Base-by-base conservation (phyloP, 2,113 vertebrate genomes). In the Terrapene triunguis region DNA sequence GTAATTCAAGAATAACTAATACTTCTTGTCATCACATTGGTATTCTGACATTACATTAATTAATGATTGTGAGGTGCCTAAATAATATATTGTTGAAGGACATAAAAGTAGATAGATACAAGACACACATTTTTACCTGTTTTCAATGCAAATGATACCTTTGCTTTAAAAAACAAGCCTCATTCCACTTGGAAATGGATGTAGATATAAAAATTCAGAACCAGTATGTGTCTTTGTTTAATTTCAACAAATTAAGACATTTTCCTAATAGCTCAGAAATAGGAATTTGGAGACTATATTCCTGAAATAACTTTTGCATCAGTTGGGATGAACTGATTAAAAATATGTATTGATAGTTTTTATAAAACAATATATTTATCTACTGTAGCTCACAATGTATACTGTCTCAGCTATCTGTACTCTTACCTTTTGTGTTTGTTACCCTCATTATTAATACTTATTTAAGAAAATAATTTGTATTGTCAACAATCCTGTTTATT, bases 111-210 rank as follows among this genome's bases (percentile, higher is more conserved):
- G 17, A 78, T 74, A 82, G 11, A 59, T 74, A 83, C 69, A 81
- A 65, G 82, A 83, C 10, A 80, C 2, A 24, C 54, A 89, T 44
- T 38, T 72, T 72, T 38, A 9, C 35, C 16, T 38, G 65, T 55
- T 96, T 92, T 89, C 62, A 92, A 44, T 91, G 16, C 10, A 94
- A 92, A 84, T 69, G 0, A 1, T 95, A 19, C 80, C 82, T 81
- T 89, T 17, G 69, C 69, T 88, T 87, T 78, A 94, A 65, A 92
- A 92, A 97, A 90, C 32, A 92, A 92, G 2, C 5, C 2, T 3
- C 42, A 76, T 74, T 48, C 21, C 5, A 8, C 38, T 53, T 85
- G 51, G 83, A 95, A 94, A 96, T 32, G 89, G 3, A 85, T 8
- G 25, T 6, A 17, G 3, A 38, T 19, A 72, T 38, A 38, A 72